These are phyloP conservation scores for Microcebus murinus DNA, from an alignment of 2,113 vertebrate genomes.

Conservation along the genomic window DNA sequence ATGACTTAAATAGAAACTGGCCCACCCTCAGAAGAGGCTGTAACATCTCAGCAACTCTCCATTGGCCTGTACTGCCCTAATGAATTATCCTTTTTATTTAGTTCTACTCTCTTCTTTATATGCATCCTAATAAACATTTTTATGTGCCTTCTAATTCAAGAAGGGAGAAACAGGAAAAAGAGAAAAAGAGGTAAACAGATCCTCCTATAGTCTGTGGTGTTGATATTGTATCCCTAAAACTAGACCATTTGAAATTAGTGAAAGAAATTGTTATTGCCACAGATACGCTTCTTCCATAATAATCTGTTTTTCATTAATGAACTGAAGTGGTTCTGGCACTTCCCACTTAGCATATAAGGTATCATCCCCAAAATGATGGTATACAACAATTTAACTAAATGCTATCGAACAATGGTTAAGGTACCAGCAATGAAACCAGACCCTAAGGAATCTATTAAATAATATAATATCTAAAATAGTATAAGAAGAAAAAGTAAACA, in stretches of 20 bases:
- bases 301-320: constrained; percentile 17
- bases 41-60: constrained; percentile 6
- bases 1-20: background rate
- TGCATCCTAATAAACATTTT: background rate
- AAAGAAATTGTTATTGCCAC: background rate
- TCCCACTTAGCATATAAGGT: background rate
- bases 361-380: background rate
- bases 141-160: background rate
- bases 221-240: background rate
- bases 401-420: background rate
- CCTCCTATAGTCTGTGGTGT: background rate
- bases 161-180: background rate
- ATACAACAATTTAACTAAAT: background rate
- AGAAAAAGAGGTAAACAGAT: background rate
- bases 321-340: background rate
- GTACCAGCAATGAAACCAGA: background rate
- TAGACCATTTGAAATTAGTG: background rate
- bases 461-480: background rate
- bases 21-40: constrained; percentile 4
- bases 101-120: constrained; percentile 7
- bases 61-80: background rate
- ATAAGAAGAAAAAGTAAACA: background rate
- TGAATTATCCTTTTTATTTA: background rate
- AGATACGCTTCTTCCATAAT: background rate
- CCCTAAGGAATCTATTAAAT: background rate